phyloP scores from a whole-genome alignment of 1,140 invertebrate species.

The Papilio polyxenes region DNA sequence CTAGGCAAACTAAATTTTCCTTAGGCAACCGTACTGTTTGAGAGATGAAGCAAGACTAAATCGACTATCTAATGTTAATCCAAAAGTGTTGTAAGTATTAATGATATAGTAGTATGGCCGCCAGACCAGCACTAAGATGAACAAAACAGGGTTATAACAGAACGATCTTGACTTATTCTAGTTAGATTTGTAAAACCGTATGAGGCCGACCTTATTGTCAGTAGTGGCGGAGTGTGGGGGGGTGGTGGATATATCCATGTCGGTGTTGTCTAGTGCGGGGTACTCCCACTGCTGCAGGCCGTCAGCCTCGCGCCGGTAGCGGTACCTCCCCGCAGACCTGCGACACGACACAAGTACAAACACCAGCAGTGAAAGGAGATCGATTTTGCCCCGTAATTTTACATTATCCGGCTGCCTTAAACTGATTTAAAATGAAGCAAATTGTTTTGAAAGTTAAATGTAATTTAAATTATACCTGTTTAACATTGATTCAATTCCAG shows the following conservation, averaged over 20 bases:
- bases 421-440: not conserved
- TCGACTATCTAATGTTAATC: too few species aligned
- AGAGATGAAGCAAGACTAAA: too few species aligned
- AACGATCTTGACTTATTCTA: not conserved
- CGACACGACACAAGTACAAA: conserved; percentile 52
- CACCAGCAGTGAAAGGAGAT: conserved; percentile 31
- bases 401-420: conserved; percentile 34
- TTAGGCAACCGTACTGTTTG: too few species aligned
- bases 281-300: conserved; percentile 76
- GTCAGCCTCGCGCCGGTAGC: conserved; percentile 72
- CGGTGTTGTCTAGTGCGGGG: conserved; percentile 63
- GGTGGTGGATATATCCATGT: conserved; percentile 79
- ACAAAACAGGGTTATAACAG: too few species aligned
- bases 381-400: conserved; percentile 38
- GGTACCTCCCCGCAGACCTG: conserved; percentile 77
- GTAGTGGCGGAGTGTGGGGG: conserved; percentile 61
- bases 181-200: not conserved
- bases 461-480: too few species aligned
- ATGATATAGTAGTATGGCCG: too few species aligned
- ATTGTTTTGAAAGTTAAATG: not conserved
- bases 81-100: too few species aligned
- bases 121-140: too few species aligned
- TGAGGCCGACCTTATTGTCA: conserved; percentile 50
- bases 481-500: too few species aligned
- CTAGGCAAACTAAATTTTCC: too few species aligned